These are phyloP conservation scores for Dicentrarchus labrax DNA, from an alignment of 2,113 vertebrate genomes.

Conservation along the genomic window DNA sequence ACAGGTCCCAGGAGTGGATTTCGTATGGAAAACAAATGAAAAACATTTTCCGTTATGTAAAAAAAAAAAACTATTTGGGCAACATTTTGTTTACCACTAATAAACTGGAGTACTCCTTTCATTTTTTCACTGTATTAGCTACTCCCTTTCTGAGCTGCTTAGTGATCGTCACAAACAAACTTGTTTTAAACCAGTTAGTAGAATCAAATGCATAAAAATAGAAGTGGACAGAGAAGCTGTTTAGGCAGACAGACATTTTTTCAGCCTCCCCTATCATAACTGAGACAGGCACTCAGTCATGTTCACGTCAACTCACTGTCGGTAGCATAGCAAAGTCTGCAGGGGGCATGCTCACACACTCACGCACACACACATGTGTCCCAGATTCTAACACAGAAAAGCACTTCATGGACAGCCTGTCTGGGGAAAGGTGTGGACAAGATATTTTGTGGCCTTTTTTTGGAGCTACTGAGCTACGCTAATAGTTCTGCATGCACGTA, in stretches of 20 bases:
- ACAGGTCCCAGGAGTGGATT: neutral
- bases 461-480: conserved; percentile 63
- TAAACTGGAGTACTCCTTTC: neutral
- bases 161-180: neutral
- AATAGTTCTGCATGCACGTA: conserved; percentile 54
- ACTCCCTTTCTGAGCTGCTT: neutral
- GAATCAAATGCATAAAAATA: neutral
- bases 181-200: neutral
- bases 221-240: conserved; percentile 19
- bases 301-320: conserved; percentile 72
- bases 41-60: neutral
- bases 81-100: neutral
- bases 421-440: conserved; percentile 77
- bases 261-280: conserved; percentile 74
- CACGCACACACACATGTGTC: conserved; percentile 28
- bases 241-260: conserved; percentile 44
- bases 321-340: conserved; percentile 70
- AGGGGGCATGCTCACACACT: conserved; percentile 55
- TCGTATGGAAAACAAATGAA: neutral
- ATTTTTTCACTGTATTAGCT: too few relatives aligned
- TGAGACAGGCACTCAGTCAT: conserved; percentile 70
- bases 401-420: conserved; percentile 78
- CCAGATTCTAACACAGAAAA: conserved; percentile 79
- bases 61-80: too few relatives aligned
- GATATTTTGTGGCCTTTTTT: conserved; percentile 67